A percentile compares a stretch with the other conserved stretches of the same genome.
Conservation (phyloP, 2,113 vertebrate species). For the Lagopus muta region DNA sequence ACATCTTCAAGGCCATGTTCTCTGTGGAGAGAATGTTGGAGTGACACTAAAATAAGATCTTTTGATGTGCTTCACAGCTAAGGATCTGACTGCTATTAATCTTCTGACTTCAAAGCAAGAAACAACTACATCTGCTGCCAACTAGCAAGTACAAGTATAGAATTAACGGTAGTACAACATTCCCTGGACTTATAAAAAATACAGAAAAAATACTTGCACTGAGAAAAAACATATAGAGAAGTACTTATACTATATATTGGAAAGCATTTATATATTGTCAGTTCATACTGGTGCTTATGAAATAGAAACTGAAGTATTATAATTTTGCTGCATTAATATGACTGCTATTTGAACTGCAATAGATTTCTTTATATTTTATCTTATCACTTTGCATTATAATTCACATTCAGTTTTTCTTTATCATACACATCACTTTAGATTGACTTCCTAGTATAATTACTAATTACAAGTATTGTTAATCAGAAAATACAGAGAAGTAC, state of each 20-base stretch:
- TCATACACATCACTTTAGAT: neutral
- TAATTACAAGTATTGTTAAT: neutral
- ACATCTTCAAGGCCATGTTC: neutral
- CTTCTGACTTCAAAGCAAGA: slow-evolving; percentile 41
- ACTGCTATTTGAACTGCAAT: neutral
- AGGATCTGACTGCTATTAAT: slow-evolving; percentile 18
- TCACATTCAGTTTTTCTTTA: neutral
- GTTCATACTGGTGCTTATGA: neutral
- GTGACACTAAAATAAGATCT: slow-evolving; percentile 11
- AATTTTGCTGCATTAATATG: neutral
- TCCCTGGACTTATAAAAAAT: neutral
- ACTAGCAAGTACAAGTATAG: neutral
- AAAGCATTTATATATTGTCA: neutral
- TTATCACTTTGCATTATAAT: neutral
- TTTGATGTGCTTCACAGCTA: slow-evolving; percentile 22
- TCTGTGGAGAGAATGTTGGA: neutral
- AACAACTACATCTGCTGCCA: neutral
- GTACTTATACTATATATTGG: neutral
- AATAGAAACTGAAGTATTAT: neutral
- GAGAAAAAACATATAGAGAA: neutral
- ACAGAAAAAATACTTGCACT: neutral
- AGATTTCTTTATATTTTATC: neutral
- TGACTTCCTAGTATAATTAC: neutral
- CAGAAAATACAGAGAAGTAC: neutral
- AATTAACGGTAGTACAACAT: neutral